A percentile compares a stretch with the other conserved stretches of the same genome.
Evolutionary conservation across 2,113 vertebrate genomes (phyloP).

Genomic region (Salminus brasiliensis): DNA sequence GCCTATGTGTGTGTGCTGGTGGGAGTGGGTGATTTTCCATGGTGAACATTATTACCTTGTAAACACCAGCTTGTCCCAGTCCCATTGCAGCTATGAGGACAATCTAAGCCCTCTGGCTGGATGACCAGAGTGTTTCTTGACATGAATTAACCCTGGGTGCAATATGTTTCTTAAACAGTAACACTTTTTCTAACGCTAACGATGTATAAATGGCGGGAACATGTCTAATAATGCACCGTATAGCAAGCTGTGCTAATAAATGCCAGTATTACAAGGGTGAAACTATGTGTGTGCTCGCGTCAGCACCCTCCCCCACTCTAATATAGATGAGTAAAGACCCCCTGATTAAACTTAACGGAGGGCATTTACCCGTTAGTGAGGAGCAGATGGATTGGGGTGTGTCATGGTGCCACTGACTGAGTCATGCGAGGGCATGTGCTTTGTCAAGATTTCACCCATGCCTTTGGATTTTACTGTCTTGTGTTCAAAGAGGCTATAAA

Average conservation of each 20-base stretch:
- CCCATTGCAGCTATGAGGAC: conserved; percentile 24
- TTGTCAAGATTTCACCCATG: conserved; percentile 27
- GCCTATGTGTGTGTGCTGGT: conserved; percentile 34
- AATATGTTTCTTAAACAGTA: background rate
- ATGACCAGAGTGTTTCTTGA: conserved; percentile 13
- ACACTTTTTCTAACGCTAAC: background rate
- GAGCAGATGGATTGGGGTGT: conserved; percentile 40
- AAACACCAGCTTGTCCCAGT: conserved; percentile 48
- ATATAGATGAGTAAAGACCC: background rate
- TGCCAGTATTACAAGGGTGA: background rate
- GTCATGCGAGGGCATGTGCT: conserved; percentile 15
- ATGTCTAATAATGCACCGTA: background rate
- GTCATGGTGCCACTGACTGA: conserved; percentile 30
- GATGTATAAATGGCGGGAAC: background rate
- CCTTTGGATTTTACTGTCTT: conserved; percentile 18
- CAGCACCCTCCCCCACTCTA: background rate
- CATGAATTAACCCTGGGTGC: background rate
- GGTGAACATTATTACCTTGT: conserved; percentile 56
- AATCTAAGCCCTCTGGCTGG: conserved; percentile 11
- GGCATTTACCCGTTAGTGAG: background rate
- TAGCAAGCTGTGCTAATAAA: background rate
- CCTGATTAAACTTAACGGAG: conserved; percentile 16
- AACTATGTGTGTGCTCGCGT: background rate
- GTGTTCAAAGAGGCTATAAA: conserved; percentile 40
- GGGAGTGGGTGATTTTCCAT: conserved; percentile 51